Base-by-base conservation (phyloP, 2,888 invertebrate genomes). In the Eupithecia tripunctaria region DNA sequence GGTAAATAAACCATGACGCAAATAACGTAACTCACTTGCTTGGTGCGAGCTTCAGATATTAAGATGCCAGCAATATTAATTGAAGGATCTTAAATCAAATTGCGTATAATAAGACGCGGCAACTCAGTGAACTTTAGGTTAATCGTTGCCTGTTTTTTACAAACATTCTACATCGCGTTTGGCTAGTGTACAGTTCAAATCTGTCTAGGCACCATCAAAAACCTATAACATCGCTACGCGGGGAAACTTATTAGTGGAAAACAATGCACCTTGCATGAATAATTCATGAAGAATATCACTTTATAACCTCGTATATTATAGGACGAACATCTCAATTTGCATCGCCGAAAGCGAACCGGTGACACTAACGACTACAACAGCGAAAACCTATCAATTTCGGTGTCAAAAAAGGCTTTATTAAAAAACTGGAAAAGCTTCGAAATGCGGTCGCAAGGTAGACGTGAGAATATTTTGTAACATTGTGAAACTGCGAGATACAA, bases 291-390 rank as follows among this genome's bases (percentile, higher is more conserved):
- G 72, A 82, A 81, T 82, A 81, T 78, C 78, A 84, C 83, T 87
- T 88, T 86, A 88, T 87, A 87, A 86, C 83, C 77, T 85, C 85
- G 88, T 93, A 91, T 90, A 92, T 92, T 91, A 91, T 88, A 85
- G 81, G 86, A 85, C 80, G 83, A 90, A 92, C 86, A 88, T 91
- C 89, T 93, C 91, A 90, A 93, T 93, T 93, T 92, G 91, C 93
- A 91, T 92, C 86, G 89, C 90, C 87, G 80, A 80, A 81, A 86
- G 88, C 89, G 81, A 84, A 84, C 84, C 86, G 82, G 86, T 85
- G 91, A 91, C 91, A 90, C 89, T 91, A 92, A 92, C 90, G 92
- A 92, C 86, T 86, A 90, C 91, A 91, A 92, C 89, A 91, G 89
- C 90, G 81, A 87, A 90, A 83, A 90, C 89, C 90, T 90, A 92